Evolutionary conservation across 2,113 vertebrate species (phyloP).

Genomic region (Melierax canorus): DNA sequence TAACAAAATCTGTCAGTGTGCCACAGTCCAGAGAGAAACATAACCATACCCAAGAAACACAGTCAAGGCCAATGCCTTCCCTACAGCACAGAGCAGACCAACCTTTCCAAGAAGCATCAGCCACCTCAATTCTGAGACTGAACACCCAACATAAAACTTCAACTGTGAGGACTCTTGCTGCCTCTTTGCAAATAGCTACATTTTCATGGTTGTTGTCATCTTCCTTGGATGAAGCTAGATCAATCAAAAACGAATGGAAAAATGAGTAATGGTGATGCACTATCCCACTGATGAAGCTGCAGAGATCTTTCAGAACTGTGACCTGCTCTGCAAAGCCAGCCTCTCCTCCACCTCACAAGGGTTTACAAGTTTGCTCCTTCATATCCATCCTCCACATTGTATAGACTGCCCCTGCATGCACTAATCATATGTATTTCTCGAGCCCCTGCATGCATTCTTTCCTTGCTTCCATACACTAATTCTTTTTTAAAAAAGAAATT

Average conservation of each 20-base stretch:
- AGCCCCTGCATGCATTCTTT: background rate
- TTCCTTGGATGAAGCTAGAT: background rate
- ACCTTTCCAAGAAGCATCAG: background rate
- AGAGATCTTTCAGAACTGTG: background rate
- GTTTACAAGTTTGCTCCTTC: background rate
- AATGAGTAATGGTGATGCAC: background rate
- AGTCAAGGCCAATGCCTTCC: background rate
- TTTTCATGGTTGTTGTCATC: background rate
- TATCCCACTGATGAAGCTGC: background rate
- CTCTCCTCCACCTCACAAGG: background rate
- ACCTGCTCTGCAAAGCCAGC: background rate
- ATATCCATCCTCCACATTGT: background rate
- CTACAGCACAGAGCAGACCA: background rate
- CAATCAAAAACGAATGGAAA: background rate
- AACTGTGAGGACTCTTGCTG: background rate
- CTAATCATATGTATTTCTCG: background rate
- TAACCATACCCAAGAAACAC: background rate
- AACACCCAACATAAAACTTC: background rate
- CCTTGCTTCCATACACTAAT: background rate
- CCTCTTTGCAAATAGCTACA: background rate
- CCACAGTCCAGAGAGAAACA: background rate
- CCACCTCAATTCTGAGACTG: background rate
- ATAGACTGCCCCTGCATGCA: background rate
- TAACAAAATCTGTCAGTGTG: background rate
- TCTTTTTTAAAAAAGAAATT: background rate